Percentiles rank a stretch among this genome's conserved stretches.
Evolutionary conservation across 2,797 vertebrate genomes (phyloP).

Genomic region (Enteromius thamalakanensis): DNA sequence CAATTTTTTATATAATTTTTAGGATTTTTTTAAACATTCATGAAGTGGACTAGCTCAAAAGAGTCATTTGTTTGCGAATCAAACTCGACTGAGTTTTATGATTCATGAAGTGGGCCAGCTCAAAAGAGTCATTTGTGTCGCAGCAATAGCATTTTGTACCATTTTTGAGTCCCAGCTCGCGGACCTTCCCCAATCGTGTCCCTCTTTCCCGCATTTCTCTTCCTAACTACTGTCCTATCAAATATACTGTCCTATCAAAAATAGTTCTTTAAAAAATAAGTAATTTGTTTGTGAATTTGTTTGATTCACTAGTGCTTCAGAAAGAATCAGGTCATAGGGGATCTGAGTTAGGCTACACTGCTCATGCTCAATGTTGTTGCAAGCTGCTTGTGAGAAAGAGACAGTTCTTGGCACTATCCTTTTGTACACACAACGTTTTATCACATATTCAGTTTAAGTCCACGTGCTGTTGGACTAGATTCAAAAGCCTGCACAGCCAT

Average conservation of each 20-base stretch:
- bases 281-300: neutral
- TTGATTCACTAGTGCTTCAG: neutral
- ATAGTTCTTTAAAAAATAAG: too few relatives aligned
- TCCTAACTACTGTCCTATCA: neutral
- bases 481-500: neutral
- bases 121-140: neutral
- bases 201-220: neutral
- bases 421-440: neutral
- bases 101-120: neutral
- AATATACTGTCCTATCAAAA: neutral
- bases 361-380: neutral
- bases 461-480: neutral
- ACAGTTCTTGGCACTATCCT: neutral
- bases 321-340: neutral
- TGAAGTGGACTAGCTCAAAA: neutral
- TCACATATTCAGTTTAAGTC: neutral
- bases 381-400: neutral
- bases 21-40: neutral
- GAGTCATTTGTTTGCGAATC: neutral
- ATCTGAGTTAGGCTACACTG: neutral
- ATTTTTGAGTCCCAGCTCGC: neutral
- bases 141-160: neutral
- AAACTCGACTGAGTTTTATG: neutral
- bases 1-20: neutral
- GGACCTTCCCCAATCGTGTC: neutral